A percentile compares a stretch with the other conserved stretches of the same genome.
Evolutionary conservation across 2,113 vertebrate genomes (phyloP).

Genomic region (Sakesphorus luctuosus): DNA sequence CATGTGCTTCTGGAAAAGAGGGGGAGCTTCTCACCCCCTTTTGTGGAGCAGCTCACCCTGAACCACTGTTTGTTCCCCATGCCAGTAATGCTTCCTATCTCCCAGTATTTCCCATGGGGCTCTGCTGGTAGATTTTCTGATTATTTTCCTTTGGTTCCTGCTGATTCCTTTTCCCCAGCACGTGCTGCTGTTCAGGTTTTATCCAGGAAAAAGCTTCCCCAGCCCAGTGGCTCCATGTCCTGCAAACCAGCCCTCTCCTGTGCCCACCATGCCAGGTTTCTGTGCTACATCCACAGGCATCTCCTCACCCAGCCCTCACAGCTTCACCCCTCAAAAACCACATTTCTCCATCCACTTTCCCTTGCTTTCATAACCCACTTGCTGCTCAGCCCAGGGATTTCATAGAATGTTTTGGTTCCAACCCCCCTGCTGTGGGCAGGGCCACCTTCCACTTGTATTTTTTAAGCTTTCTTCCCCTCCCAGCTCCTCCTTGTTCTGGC

Average conservation of each 20-base stretch:
- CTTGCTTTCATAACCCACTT: not conserved
- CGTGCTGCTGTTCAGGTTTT: not conserved
- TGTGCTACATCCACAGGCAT: accelerated
- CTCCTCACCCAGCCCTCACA: too few species aligned
- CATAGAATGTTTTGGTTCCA: not conserved
- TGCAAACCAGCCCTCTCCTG: not conserved
- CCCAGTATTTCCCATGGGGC: not conserved
- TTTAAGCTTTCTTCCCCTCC: not conserved
- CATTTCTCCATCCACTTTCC: not conserved
- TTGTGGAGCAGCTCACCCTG: not conserved
- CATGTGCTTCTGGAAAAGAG: not conserved
- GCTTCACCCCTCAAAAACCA: not conserved
- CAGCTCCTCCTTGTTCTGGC: not conserved
- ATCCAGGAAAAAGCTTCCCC: not conserved
- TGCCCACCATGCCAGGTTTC: accelerated
- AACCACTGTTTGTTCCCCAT: accelerated
- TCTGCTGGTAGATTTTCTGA: not conserved
- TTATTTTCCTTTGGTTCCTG: not conserved
- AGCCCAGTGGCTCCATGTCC: not conserved
- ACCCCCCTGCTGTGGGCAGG: not conserved
- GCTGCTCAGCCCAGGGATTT: not conserved
- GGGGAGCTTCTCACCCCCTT: accelerated
- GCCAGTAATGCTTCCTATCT: not conserved
- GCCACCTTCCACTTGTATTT: not conserved
- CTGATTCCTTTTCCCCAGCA: not conserved